Evolutionary conservation across 1,140 invertebrate species (phyloP).

Genomic region (Himalopsyche phryganea): DNA sequence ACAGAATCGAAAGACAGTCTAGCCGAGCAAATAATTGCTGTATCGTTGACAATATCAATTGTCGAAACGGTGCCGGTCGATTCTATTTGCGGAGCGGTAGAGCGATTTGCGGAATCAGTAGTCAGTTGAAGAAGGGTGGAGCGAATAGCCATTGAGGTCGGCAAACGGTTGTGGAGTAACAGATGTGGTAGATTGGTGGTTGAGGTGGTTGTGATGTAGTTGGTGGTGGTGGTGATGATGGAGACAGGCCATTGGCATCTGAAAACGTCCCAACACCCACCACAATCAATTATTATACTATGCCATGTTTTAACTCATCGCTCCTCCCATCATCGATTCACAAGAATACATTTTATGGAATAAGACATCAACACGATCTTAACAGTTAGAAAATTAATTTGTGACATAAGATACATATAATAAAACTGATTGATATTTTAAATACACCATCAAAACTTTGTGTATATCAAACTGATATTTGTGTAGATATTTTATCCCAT

Average conservation of each 20-base stretch:
- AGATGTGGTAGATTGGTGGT: conserved; percentile 11
- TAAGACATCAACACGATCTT: neutral
- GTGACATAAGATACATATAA: neutral
- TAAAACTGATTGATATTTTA: neutral
- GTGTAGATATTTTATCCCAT: too few species aligned
- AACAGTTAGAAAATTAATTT: neutral
- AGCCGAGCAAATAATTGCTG: neutral
- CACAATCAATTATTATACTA: conserved; percentile 5
- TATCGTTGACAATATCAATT: neutral
- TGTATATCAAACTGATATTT: neutral
- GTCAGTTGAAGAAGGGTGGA: neutral
- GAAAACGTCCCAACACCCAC: conserved; percentile 25
- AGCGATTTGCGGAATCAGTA: neutral
- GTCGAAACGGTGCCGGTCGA: neutral
- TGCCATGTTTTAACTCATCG: neutral
- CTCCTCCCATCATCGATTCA: neutral
- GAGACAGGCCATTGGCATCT: conserved; percentile 8
- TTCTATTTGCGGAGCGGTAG: neutral
- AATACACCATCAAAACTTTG: too few species aligned
- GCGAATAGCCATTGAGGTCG: neutral
- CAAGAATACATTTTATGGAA: neutral
- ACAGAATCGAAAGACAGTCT: neutral
- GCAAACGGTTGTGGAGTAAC: conserved; percentile 7
- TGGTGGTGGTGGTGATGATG: conserved; percentile 3
- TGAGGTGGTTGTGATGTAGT: conserved; percentile 12